Percentiles rank a stretch among this genome's conserved stretches.
These are phyloP conservation scores for Drosophila greeni DNA, from an alignment of 2,888 invertebrate species.

Conservation along the genomic window DNA sequence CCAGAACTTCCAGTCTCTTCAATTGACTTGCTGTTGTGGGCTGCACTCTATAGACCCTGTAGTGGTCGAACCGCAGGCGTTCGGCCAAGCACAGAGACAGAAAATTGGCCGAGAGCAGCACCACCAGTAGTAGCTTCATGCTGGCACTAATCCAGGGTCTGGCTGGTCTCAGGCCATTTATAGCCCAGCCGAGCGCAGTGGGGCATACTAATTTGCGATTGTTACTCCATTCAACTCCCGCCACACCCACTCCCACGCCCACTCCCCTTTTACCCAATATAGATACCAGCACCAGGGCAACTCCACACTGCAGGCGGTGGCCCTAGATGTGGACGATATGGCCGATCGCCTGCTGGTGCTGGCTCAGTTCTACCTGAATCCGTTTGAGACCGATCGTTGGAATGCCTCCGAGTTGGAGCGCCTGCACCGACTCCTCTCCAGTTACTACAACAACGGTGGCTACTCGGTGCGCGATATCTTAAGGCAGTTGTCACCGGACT, in stretches of 20 bases:
- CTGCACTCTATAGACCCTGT: slow-evolving; percentile 81
- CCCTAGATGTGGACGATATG: slow-evolving; percentile 57
- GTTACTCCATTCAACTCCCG: slow-evolving; percentile 19
- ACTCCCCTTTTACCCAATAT: slow-evolving; percentile 9
- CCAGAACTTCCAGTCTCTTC: slow-evolving; percentile 78
- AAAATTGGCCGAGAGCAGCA: slow-evolving; percentile 6
- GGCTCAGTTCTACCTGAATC: slow-evolving; percentile 66
- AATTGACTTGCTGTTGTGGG: slow-evolving; percentile 80
- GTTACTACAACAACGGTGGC: slow-evolving; percentile 64
- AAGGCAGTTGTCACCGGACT: slow-evolving; percentile 68
- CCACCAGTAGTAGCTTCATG: slow-evolving; percentile 26
- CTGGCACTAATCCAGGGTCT: slow-evolving; percentile 24
- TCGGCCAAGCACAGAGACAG: slow-evolving; percentile 20
- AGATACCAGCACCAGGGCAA: slow-evolving; percentile 66
- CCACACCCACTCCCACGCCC: slow-evolving; percentile 28
- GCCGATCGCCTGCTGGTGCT: slow-evolving; percentile 65
- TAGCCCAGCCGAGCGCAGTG: slow-evolving; percentile 18
- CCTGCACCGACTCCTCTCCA: slow-evolving; percentile 69
- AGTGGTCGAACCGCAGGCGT: slow-evolving; percentile 80
- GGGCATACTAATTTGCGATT: slow-evolving; percentile 51
- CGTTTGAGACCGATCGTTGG: slow-evolving; percentile 52
- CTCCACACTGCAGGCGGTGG: slow-evolving; percentile 44
- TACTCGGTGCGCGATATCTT: slow-evolving; percentile 74
- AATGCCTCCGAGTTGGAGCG: slow-evolving; percentile 53
- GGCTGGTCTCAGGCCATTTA: slow-evolving; percentile 17